Conservation (phyloP, 2,888 invertebrate genomes). For the Drosophila monieri region DNA sequence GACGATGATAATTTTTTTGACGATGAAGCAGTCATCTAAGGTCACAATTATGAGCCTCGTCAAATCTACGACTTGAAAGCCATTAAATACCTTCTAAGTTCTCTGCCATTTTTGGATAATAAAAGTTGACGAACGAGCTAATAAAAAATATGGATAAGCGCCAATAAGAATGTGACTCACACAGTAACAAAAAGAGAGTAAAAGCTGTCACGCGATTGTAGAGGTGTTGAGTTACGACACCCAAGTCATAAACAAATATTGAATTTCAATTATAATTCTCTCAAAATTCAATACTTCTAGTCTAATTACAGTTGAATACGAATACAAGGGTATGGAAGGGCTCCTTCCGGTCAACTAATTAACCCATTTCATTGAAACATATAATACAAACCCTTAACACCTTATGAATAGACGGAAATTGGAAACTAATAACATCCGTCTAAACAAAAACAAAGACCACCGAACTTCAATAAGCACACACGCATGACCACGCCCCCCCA, state of each 20-base stretch:
- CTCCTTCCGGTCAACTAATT: conserved; percentile 26
- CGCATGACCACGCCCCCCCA: conserved; percentile 32
- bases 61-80: neutral
- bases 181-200: neutral
- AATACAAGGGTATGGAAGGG: neutral
- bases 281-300: neutral
- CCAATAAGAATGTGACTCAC: conserved; percentile 9
- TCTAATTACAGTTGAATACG: neutral
- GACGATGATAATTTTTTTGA: conserved; percentile 7
- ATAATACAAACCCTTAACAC: conserved; percentile 30
- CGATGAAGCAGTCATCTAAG: conserved; percentile 25
- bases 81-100: neutral
- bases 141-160: conserved; percentile 7
- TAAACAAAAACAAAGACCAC: conserved; percentile 57
- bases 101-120: neutral
- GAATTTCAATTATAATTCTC: neutral
- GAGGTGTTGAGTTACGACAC: conserved; percentile 28
- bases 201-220: conserved; percentile 13
- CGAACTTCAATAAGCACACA: conserved; percentile 63
- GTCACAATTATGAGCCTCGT: conserved; percentile 15
- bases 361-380: conserved; percentile 26
- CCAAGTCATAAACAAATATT: conserved; percentile 12
- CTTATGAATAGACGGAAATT: conserved; percentile 44
- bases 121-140: neutral
- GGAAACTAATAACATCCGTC: conserved; percentile 69